Base-by-base conservation (phyloP, 53 echinoderm and acorn worm genomes). In the Henricia sp. region DNA sequence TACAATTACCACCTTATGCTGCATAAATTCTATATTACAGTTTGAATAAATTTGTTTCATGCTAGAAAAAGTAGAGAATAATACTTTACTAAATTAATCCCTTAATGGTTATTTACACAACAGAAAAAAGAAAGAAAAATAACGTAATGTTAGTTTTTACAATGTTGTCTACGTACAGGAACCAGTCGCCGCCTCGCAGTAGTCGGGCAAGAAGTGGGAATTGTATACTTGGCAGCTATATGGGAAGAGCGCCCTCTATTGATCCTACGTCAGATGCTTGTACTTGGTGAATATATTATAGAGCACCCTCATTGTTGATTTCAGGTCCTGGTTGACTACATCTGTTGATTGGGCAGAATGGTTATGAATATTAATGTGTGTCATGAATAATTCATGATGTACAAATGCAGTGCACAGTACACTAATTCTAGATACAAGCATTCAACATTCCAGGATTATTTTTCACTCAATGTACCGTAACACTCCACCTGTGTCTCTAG, bases 251-350 rank as follows among this genome's bases (percentile, higher is more conserved):
- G n/a, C 46, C 50, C 64, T 42, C 44, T 43, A 48, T 27, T 44
- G 30, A 6, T 57, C 80, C 67, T 89, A 92, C 57, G 87, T 87
- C 23, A 90, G 73, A 59, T 94, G 92, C 71, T 97, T 97, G 90
- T 97, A 97, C 88, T 97, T 97, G 63, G 94, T 97, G 86, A 97
- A 97, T 40, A 97, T 94, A 72, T 97, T 97, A 83, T 97, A 97
- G 23, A 97, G 84, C 26, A 97, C 97, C 77, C 97, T 67, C 51
- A 97, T 83, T 38, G 97, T 97, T 38, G 97, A 97, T 82, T 97
- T 97, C 90, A 97, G 88, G 86, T 97, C 97, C 72, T 85, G 76
- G 89, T 97, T 94, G 70, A 97, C 97, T 23, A 97, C 92, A 90
- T 97, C 97, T 97, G 88, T 55, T 37, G 68, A 64, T 56, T 64